Conservation (phyloP, 2,888 invertebrate genomes). For the Ligdia adustata region DNA sequence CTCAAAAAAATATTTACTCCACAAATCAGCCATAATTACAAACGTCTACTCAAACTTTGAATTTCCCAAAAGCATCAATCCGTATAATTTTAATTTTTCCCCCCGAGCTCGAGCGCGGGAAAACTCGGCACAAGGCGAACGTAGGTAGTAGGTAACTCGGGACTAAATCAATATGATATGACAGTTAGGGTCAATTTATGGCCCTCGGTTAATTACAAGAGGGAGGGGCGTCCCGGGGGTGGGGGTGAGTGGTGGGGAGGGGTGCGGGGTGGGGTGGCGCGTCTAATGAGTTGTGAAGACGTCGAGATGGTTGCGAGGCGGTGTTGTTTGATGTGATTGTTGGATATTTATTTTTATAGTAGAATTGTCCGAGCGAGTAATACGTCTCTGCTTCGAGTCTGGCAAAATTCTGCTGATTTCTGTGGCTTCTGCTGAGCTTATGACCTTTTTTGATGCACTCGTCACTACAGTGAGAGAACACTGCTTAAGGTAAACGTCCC, state of each 20-base stretch:
- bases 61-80: slow-evolving; percentile 57
- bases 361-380: too few relatives aligned
- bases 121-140: slow-evolving; percentile 57
- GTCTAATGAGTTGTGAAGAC: slow-evolving; percentile 82
- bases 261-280: slow-evolving; percentile 37
- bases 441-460: too few relatives aligned
- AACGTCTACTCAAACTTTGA: slow-evolving; percentile 32
- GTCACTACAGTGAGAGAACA: too few relatives aligned
- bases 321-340: slow-evolving; percentile 39
- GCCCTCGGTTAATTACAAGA: slow-evolving; percentile 82
- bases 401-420: too few relatives aligned
- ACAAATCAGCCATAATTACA: slow-evolving; percentile 22
- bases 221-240: slow-evolving; percentile 57
- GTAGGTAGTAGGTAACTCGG: slow-evolving; percentile 53
- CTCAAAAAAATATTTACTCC: too few relatives aligned
- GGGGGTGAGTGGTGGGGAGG: slow-evolving; percentile 33
- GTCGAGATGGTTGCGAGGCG: slow-evolving; percentile 51
- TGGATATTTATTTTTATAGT: slow-evolving; percentile 31
- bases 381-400: too few relatives aligned
- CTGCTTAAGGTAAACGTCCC: too few relatives aligned
- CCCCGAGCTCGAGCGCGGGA: slow-evolving; percentile 49
- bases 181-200: slow-evolving; percentile 84
- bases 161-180: slow-evolving; percentile 85
- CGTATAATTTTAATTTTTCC: slow-evolving; percentile 54
- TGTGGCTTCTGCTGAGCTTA: too few relatives aligned